Conservation (phyloP, 2,113 vertebrate genomes). For the Struthio camelus region DNA sequence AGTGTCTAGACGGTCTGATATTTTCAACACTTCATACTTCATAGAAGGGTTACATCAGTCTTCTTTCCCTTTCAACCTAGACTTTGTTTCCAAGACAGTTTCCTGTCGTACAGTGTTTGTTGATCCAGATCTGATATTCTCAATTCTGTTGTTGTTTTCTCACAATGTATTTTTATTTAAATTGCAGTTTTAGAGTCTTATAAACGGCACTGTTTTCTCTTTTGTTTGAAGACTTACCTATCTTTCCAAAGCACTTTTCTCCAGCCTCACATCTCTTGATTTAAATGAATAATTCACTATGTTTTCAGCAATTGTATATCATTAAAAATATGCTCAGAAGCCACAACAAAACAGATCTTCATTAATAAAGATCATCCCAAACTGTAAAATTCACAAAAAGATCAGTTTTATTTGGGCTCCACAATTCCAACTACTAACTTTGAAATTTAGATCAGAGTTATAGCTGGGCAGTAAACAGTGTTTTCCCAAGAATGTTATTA, state of each 20-base stretch:
- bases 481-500: neutral
- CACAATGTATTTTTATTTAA: neutral
- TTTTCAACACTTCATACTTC: neutral
- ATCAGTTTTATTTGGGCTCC: neutral
- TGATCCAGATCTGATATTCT: neutral
- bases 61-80: neutral
- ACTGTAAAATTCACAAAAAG: neutral
- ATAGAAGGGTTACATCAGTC: neutral
- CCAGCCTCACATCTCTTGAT: neutral
- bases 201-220: neutral
- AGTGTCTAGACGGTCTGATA: neutral
- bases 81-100: neutral
- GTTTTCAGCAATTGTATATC: neutral
- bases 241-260: neutral
- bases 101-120: neutral
- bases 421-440: neutral
- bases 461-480: neutral
- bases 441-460: neutral
- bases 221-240: neutral
- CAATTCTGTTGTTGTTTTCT: neutral
- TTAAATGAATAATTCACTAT: neutral
- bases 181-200: neutral
- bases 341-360: neutral
- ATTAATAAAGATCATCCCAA: neutral
- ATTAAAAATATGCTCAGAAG: neutral